A percentile compares a stretch with the other conserved stretches of the same genome.
phyloP scores from a whole-genome alignment of 2,888 invertebrate species.

The Odontocolon sp. region DNA sequence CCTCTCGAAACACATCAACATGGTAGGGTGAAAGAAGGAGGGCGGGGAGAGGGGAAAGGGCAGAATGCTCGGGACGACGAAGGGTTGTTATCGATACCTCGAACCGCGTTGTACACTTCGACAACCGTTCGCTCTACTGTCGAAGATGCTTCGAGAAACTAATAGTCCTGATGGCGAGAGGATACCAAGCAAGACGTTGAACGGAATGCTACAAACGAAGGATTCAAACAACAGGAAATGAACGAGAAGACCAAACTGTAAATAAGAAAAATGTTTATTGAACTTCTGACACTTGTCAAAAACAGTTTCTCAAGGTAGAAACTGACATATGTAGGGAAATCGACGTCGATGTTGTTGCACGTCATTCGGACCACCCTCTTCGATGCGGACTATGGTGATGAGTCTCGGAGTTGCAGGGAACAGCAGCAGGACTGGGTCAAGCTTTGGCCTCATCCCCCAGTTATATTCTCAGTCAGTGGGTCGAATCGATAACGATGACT shows the following conservation, averaged over 20 bases:
- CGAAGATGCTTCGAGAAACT: slow-evolving; percentile 31
- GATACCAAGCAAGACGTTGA: too few relatives aligned
- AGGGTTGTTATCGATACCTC: slow-evolving; percentile 57
- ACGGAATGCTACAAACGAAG: slow-evolving; percentile 16
- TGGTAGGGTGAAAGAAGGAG: too few relatives aligned
- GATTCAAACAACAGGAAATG: slow-evolving; percentile 57
- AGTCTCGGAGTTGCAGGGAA: slow-evolving; percentile 41
- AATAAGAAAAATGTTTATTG: neutral
- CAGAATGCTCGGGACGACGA: slow-evolving; percentile 30
- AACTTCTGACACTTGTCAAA: slow-evolving; percentile 42
- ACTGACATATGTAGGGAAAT: too few relatives aligned
- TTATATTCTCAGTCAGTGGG: slow-evolving; percentile 65
- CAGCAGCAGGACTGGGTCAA: slow-evolving; percentile 57
- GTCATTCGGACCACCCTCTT: slow-evolving; percentile 46
- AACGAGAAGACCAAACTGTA: neutral
- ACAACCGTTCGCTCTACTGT: slow-evolving; percentile 49
- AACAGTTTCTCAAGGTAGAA: too few relatives aligned
- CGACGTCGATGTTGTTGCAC: slow-evolving; percentile 20
- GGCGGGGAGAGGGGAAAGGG: slow-evolving; percentile 37
- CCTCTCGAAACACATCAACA: slow-evolving; percentile 49
- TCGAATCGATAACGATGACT: slow-evolving; percentile 73
- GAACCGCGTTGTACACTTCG: slow-evolving; percentile 48
- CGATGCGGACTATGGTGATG: slow-evolving; percentile 56
- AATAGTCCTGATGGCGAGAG: slow-evolving; percentile 38
- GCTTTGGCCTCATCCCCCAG: slow-evolving; percentile 35